Base-by-base conservation (phyloP, 2,888 invertebrate genomes). In the Hirtodrosophila alboralis region DNA sequence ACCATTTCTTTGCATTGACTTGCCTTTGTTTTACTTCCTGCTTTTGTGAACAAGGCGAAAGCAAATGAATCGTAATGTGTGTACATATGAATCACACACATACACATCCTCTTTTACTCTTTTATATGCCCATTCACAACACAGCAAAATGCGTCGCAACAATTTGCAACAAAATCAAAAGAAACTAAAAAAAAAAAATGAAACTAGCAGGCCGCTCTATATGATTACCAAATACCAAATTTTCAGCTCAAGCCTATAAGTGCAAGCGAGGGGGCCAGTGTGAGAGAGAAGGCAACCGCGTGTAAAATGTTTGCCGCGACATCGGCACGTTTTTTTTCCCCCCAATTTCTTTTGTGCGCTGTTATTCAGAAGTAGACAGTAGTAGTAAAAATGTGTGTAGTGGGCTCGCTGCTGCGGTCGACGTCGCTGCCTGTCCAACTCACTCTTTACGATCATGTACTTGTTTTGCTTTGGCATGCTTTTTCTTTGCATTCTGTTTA, bases 401-500 rank as follows among this genome's bases (percentile, higher is more conserved):
- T 59, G 58, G 33, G 28, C 33, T 41, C 34, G 41, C 44, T 33
- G 43, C 26, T 13, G 40, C 34, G 23, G 37, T 45, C 53, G 27
- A 40, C 56, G 67, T 45, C 53, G 54, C 71, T 52, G 56, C 40
- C 60, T 72, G 47, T 72, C 34, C 44, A 72, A 60, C 62, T 65
- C 45, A 75, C 84, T 83, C 80, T 76, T 83, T 79, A 49, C 41
- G 59, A 68, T 67, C 77, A 58, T 69, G 21, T 81, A 68, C 71
- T 81, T 77, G 78, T 84, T 84, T 79, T 84, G 3, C 75, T 65
- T 81, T 66, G 23, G 30, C 45, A 28, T 58, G 49, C 73, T 68
- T 61, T 72, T 72, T 36, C 52, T 60, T 51, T 61, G 53, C 62
- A 68, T 79, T 79, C 62, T 83, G 83, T 77, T 83, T 78, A 83